A percentile compares a stretch with the other conserved stretches of the same genome.
These are phyloP conservation scores for Oxyruncus cristatus DNA, from an alignment of 2,113 vertebrate genomes.

Conservation along the genomic window DNA sequence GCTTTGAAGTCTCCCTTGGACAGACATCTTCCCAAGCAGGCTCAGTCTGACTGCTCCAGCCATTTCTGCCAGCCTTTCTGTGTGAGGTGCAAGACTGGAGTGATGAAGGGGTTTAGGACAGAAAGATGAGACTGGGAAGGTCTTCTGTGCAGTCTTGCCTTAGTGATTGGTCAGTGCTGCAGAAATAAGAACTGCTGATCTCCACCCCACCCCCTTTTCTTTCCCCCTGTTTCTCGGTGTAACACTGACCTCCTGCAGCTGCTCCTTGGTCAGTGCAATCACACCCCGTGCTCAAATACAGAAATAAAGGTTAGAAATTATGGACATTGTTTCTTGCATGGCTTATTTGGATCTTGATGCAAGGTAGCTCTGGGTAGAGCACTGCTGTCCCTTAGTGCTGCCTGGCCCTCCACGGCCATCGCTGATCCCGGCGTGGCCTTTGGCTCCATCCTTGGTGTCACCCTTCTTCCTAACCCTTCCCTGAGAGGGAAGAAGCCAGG, in stretches of 20 bases:
- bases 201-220: not conserved
- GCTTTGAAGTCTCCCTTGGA: not conserved
- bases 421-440: not conserved
- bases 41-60: not conserved
- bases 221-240: not conserved
- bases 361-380: not conserved
- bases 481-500: not conserved
- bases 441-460: not conserved
- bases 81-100: not conserved
- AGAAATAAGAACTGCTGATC: not conserved
- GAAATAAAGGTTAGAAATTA: not conserved
- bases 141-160: not conserved
- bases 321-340: not conserved
- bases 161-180: not conserved
- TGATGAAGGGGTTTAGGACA: not conserved
- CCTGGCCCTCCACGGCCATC: not conserved
- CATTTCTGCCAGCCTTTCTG: not conserved
- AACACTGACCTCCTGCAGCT: not conserved
- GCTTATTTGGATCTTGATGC: not conserved
- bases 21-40: not conserved
- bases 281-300: not conserved
- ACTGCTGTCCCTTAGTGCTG: not conserved
- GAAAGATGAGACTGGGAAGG: not conserved
- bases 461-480: not conserved
- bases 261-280: not conserved